A percentile compares a stretch with the other conserved stretches of the same genome.
Conservation (phyloP, 2,113 vertebrate genomes). For the Semicossyphus pulcher region DNA sequence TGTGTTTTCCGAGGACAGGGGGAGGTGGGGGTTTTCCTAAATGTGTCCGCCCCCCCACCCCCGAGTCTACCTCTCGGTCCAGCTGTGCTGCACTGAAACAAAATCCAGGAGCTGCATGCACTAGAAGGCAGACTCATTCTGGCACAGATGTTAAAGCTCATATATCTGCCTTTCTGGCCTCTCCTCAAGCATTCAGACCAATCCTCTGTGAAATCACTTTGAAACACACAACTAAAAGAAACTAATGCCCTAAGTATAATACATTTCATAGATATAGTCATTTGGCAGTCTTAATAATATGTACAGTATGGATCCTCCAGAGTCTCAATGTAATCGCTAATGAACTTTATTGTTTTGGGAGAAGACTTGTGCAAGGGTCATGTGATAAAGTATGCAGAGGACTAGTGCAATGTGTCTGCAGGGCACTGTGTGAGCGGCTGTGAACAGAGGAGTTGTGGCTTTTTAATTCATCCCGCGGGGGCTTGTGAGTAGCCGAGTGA, state of each 20-base stretch:
- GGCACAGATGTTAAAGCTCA: conserved; percentile 58
- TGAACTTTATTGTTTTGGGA: too few relatives aligned
- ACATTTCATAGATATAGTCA: background rate
- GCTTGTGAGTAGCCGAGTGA: conserved; percentile 20
- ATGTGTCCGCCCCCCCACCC: conserved; percentile 38
- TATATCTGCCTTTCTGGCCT: conserved; percentile 55
- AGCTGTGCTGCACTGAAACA: conserved; percentile 75
- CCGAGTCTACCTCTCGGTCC: conserved; percentile 23
- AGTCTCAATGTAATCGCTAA: background rate
- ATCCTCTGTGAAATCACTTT: conserved; percentile 58
- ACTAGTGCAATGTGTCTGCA: conserved; percentile 8
- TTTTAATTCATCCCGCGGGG: conserved; percentile 25
- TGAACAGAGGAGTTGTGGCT: conserved; percentile 15
- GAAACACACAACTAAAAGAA: background rate
- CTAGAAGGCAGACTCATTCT: conserved; percentile 46
- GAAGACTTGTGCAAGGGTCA: conserved; percentile 7
- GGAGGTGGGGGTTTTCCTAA: conserved; percentile 42
- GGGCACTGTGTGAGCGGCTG: conserved; percentile 17
- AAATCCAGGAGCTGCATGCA: conserved; percentile 47
- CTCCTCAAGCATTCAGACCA: conserved; percentile 26
- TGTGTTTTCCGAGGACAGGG: conserved; percentile 13
- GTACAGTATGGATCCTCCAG: background rate
- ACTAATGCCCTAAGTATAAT: background rate
- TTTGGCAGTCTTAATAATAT: background rate
- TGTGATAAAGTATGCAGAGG: conserved; percentile 13